These are phyloP conservation scores for Anabacerthia variegaticeps DNA, from an alignment of 2,797 vertebrate genomes.

Conservation along the genomic window DNA sequence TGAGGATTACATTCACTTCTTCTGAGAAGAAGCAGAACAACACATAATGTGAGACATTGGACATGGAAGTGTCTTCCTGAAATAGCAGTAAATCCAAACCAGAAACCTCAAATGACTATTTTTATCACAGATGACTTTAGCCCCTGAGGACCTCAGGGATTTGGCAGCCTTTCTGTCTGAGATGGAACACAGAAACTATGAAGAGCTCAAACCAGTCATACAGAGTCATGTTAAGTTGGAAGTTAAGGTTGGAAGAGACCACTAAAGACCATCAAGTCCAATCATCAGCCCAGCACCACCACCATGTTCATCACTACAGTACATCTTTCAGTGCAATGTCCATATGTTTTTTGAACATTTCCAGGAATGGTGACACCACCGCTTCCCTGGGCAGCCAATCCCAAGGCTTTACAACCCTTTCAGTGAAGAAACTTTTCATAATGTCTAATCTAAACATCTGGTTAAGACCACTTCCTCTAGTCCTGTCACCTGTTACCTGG, in stretches of 20 bases:
- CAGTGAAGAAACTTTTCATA: neutral
- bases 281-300: neutral
- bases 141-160: neutral
- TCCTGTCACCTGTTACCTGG: neutral
- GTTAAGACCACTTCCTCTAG: neutral
- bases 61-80: neutral
- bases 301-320: neutral
- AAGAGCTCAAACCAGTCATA: neutral
- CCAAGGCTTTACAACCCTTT: neutral
- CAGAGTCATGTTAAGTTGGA: neutral
- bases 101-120: neutral
- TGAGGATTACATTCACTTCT: neutral
- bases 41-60: neutral
- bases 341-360: neutral
- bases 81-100: neutral
- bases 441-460: neutral
- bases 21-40: neutral
- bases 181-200: neutral
- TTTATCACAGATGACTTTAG: neutral
- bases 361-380: neutral
- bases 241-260: neutral
- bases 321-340: neutral
- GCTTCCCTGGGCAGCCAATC: neutral
- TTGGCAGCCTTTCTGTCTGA: neutral
- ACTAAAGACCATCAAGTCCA: neutral